Evolutionary conservation across 2,888 invertebrate genomes (phyloP), one percentile per base, ranked within the genome.

Genomic region (Tenthredo mesomela): DNA sequence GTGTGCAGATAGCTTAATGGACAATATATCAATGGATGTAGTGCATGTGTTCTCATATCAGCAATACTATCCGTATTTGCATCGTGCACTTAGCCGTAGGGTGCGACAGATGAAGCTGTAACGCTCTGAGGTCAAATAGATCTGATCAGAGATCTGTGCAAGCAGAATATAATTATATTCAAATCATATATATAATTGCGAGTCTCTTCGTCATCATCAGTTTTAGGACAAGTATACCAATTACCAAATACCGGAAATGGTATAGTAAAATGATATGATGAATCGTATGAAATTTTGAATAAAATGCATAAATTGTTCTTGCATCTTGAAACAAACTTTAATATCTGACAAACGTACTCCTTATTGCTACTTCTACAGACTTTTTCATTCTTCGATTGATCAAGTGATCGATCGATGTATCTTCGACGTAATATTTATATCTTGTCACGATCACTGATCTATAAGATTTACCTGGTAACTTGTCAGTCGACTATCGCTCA

Each of bases 31-130:
- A 47, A 75, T 43, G 33, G 33, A 54, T 43, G n/a, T 33, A n/a
- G 18, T 4, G 18, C 50, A 33, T n/a, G 10, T 77, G 77, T 77
- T 33, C 54, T 29, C 18, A 54, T 40, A 54, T 18, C 25, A 54
- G 77, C n/a, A n/a, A 40, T 33, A n/a, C n/a, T 15, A 9, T 77
- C 9, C n/a, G 29, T 77, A 29, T 77, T 77, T 77, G 54, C 77
- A 54, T 54, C 33, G 33, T 77, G 54, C 50, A 77, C 29, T 40
- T 54, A 77, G 50, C 77, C n/a, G 29, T 29, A 77, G 50, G 78
- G 61, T 61, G n/a, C 61, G 37, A 80, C 33, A 33, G 54, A 77
- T 77, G 50, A 54, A 77, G 77, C 54, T 77, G 4, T 47, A 40
- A 50, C 4, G 37, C n/a, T 40, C 2, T 9, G 50, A 10, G 47